phyloP scores from a whole-genome alignment of 2,113 vertebrate genomes.

The Erythrocebus patas region DNA sequence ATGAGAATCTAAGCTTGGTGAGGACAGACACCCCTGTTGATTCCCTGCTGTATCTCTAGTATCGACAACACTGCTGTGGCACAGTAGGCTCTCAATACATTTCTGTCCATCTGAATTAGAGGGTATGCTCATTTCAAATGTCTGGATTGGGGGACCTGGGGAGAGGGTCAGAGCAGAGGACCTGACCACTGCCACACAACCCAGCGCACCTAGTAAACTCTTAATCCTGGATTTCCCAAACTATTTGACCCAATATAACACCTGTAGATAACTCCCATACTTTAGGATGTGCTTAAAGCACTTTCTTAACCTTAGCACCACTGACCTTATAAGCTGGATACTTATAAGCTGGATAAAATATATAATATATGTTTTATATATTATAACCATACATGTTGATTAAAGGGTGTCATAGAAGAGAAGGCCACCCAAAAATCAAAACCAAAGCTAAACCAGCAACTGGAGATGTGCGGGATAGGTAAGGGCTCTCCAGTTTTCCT shows the following conservation, averaged over 20 bases:
- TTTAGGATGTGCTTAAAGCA: not conserved
- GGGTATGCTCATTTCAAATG: not conserved
- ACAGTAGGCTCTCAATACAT: not conserved
- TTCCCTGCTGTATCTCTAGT: not conserved
- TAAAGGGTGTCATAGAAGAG: not conserved
- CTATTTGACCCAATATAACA: not conserved
- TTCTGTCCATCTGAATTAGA: not conserved
- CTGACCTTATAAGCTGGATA: not conserved
- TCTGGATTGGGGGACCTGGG: not conserved
- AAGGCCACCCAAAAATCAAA: constrained; percentile 12
- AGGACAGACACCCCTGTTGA: not conserved
- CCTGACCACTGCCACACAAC: not conserved
- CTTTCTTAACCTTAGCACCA: not conserved
- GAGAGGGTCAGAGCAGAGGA: too few relatives aligned
- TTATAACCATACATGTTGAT: not conserved
- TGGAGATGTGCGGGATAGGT: not conserved
- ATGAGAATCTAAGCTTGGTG: not conserved
- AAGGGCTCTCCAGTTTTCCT: not conserved
- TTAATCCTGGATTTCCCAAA: not conserved
- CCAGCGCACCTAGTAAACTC: not conserved
- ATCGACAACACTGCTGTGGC: not conserved
- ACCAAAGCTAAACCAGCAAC: not conserved
- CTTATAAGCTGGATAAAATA: not conserved
- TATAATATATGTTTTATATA: too few relatives aligned
- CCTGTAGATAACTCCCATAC: not conserved